A percentile compares a stretch with the other conserved stretches of the same genome.
Evolutionary conservation across 2,888 invertebrate genomes (phyloP).

Genomic region (Phasia obesa): DNA sequence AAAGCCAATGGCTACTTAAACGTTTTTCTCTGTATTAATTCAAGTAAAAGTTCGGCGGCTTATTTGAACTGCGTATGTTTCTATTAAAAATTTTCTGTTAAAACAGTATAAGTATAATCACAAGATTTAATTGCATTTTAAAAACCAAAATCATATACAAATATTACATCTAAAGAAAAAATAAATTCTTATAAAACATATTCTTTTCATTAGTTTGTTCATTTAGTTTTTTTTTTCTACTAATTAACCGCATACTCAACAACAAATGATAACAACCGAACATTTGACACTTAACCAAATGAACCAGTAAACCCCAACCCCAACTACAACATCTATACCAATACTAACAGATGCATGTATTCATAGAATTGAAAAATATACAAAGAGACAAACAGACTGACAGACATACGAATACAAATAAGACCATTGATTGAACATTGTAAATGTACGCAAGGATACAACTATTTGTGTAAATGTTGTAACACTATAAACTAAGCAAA

Average conservation of each 20-base stretch:
- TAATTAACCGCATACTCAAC: conserved; percentile 68
- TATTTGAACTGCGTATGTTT: too few species aligned
- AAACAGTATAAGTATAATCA: too few species aligned
- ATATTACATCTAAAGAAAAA: background rate
- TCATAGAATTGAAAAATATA: conserved; percentile 35
- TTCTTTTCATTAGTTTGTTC: conserved; percentile 8
- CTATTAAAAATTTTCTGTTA: too few species aligned
- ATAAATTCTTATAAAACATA: conserved; percentile 26
- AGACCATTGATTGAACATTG: conserved; percentile 63
- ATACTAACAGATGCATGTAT: conserved; percentile 17
- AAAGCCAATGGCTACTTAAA: too few species aligned
- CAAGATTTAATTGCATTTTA: too few species aligned
- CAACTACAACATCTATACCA: conserved; percentile 24
- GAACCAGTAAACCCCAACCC: conserved; percentile 59
- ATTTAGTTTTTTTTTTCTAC: conserved; percentile 37
- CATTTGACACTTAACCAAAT: conserved; percentile 70
- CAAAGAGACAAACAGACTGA: background rate
- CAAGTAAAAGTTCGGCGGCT: too few species aligned
- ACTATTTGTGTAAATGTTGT: conserved; percentile 19
- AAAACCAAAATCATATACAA: background rate
- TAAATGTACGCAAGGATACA: conserved; percentile 9
- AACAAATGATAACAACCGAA: conserved; percentile 66
- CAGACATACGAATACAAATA: conserved; percentile 11
- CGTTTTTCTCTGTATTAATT: too few species aligned
- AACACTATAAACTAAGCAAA: conserved; percentile 27